These are phyloP conservation scores for Wiebesia pumilae DNA, from an alignment of 1,140 invertebrate species.

Conservation along the genomic window DNA sequence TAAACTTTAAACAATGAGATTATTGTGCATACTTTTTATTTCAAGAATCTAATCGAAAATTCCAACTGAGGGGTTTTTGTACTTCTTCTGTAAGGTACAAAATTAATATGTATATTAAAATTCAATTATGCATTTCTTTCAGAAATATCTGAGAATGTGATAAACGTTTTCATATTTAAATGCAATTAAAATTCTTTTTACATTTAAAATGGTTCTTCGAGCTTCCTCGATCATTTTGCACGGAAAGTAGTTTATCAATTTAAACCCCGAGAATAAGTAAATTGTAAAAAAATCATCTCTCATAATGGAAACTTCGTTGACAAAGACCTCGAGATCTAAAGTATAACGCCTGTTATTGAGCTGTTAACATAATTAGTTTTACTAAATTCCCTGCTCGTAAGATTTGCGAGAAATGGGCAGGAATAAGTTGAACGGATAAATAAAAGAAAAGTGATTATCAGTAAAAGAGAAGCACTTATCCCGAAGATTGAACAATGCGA, in stretches of 20 bases:
- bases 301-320: neutral
- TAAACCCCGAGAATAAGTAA: neutral
- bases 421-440: neutral
- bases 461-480: constrained; percentile 12
- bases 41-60: too few relatives aligned
- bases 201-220: neutral
- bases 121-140: too few relatives aligned
- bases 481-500: constrained; percentile 32
- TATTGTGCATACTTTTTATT: too few relatives aligned
- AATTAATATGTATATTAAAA: too few relatives aligned
- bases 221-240: too few relatives aligned
- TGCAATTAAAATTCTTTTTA: too few relatives aligned
- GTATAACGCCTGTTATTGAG: constrained; percentile 34
- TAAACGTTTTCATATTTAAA: too few relatives aligned
- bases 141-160: too few relatives aligned
- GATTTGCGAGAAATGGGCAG: neutral
- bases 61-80: too few relatives aligned
- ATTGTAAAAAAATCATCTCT: neutral
- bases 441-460: neutral
- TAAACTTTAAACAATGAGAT: too few relatives aligned
- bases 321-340: neutral
- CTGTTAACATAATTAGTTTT: constrained; percentile 41
- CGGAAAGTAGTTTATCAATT: neutral
- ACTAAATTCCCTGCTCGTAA: neutral
- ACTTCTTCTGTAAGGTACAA: too few relatives aligned